Evolutionary conservation across 2,888 invertebrate species (phyloP).

Genomic region (Spodoptera picta): DNA sequence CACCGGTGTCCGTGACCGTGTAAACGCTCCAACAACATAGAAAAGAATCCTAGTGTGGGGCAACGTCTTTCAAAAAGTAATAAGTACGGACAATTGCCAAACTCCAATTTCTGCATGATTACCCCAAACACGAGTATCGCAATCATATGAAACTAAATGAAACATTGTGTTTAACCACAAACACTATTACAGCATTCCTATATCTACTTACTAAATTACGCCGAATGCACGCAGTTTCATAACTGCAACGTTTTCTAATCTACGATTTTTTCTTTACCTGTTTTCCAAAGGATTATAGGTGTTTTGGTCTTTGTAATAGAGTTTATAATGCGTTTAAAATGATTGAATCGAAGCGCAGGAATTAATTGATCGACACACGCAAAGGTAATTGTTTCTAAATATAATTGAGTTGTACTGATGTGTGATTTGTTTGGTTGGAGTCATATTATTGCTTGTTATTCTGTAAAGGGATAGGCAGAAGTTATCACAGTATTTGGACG

Average conservation of each 20-base stretch:
- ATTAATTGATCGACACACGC: slow-evolving; percentile 45
- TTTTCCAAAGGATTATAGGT: slow-evolving; percentile 1
- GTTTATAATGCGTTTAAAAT: not conserved
- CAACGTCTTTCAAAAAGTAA: not conserved
- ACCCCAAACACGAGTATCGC: slow-evolving; percentile 4
- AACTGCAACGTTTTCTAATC: slow-evolving; percentile 48
- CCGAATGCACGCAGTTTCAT: slow-evolving; percentile 45
- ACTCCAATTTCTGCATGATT: slow-evolving; percentile 2
- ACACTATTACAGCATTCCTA: slow-evolving; percentile 50
- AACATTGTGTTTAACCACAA: slow-evolving; percentile 15
- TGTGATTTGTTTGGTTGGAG: not conserved
- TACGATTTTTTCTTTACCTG: slow-evolving; percentile 6
- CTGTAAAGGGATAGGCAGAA: not conserved
- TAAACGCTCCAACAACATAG: no score
- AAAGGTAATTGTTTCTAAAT: slow-evolving; percentile 39
- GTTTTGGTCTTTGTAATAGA: not conserved
- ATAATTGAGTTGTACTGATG: slow-evolving; percentile 24
- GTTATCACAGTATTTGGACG: no score
- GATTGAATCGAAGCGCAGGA: not conserved
- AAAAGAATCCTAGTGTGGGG: no score
- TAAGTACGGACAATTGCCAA: no score
- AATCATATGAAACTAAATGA: slow-evolving; percentile 28
- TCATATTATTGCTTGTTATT: slow-evolving; percentile 8
- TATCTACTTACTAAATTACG: slow-evolving; percentile 40
- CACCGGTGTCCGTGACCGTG: no score